Percentiles rank a stretch among this genome's conserved stretches.
These are phyloP conservation scores for Drosophila sordidapex DNA, from an alignment of 2,888 invertebrate genomes.

Conservation along the genomic window DNA sequence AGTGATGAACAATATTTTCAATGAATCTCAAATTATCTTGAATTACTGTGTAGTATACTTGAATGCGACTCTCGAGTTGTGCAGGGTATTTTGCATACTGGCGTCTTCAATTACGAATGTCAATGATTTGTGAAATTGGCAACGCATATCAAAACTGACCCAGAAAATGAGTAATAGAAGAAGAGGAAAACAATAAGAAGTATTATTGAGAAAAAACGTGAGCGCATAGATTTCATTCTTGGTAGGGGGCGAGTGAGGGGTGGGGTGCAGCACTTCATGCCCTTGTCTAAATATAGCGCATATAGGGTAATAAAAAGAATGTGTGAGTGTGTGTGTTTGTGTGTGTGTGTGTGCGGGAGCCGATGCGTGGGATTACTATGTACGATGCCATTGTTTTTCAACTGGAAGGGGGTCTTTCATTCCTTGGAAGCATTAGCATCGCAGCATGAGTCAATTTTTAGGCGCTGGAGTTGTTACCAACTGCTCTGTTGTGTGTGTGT, in stretches of 20 bases:
- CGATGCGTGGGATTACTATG: slow-evolving; percentile 72
- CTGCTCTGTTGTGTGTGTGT: slow-evolving; percentile 21
- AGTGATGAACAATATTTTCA: slow-evolving; percentile 21
- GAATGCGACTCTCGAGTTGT: slow-evolving; percentile 36
- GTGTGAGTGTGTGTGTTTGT: slow-evolving; percentile 3
- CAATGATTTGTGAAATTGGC: slow-evolving; percentile 59
- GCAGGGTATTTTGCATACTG: slow-evolving; percentile 1
- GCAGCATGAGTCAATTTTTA: slow-evolving; percentile 58
- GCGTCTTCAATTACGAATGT: slow-evolving; percentile 34
- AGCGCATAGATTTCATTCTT: slow-evolving; percentile 13
- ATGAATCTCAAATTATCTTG: slow-evolving; percentile 32
- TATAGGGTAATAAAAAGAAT: slow-evolving; percentile 30
- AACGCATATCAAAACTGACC: slow-evolving; percentile 30
- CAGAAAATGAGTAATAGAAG: slow-evolving; percentile 26
- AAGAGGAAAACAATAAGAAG: not conserved
- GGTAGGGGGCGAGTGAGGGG: not conserved
- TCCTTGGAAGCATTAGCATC: slow-evolving; percentile 33
- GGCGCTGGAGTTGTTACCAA: slow-evolving; percentile 18
- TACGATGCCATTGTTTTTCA: slow-evolving; percentile 55
- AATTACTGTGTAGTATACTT: slow-evolving; percentile 52
- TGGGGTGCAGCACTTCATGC: not conserved
- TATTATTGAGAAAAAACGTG: slow-evolving; percentile 6
- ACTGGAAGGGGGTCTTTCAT: slow-evolving; percentile 10
- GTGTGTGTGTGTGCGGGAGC: slow-evolving; percentile 24
- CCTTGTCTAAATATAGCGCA: slow-evolving; percentile 59